Evolutionary conservation across 2,113 vertebrate genomes (phyloP), one percentile per base, ranked within the genome.

Genomic region (Miniopterus natalensis): DNA sequence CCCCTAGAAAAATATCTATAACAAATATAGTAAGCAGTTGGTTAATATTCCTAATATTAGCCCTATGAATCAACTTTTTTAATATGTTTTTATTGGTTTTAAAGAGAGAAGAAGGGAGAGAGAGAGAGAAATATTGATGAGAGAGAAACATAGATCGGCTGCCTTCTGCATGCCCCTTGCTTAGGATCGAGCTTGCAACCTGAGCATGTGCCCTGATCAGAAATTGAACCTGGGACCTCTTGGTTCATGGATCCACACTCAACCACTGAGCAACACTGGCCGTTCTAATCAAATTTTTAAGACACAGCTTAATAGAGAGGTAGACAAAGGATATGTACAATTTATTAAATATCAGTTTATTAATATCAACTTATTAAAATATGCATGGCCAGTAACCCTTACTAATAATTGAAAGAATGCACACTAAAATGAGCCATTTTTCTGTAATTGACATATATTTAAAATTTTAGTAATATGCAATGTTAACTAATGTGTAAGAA

Each of bases 401-500:
- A 78, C 18, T 84, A 68, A 40, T 83, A 81, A 90, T 71, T 94
- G 14, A 90, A 55, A 27, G 87, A 95, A 75, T 92, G 3, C 3
- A 84, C 49, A 70, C 83, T 80, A 90, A 86, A 94, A 42, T 74
- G 14, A 61, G n/a, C 42, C 14, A 25, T 57, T 63, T 51, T 90
- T 85, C 13, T 49, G 1, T 31, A 89, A 49, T 74, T 27, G 45
- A 55, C 27, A 80, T 84, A 77, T 95, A 55, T n/a, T 88, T 96
- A 51, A 93, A 84, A 55, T 83, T 94, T 88, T 95, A 79, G 14
- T 70, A 80, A 15, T 86, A 88, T 20, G 2, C 40, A 63, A 0
- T 78, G 23, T 84, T 79, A 53, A 70, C 51, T 63, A 87, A 66
- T 81, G 2, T 94, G 2, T 90, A 93, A 88, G 42, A 75, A 95